Conservation (phyloP, 2,888 invertebrate genomes). For the Philopedon plagiatum region DNA sequence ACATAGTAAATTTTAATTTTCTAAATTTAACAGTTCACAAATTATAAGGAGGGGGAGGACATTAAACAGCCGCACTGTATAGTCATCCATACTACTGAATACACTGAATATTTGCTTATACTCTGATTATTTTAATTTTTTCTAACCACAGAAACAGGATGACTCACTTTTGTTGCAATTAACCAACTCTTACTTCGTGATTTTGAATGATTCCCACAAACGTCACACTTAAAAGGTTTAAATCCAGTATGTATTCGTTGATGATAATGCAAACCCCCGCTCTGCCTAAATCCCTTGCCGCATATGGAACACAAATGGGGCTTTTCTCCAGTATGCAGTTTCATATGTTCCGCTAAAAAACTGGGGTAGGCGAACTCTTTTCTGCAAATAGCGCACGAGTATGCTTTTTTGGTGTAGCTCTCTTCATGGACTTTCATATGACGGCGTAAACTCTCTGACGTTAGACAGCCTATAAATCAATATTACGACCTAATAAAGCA, state of each 20-base stretch:
- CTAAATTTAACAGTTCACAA: too few relatives aligned
- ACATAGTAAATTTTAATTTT: too few relatives aligned
- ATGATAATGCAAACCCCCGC: constrained; percentile 62
- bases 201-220: constrained; percentile 57
- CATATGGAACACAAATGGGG: constrained; percentile 62
- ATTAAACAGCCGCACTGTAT: too few relatives aligned
- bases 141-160: too few relatives aligned
- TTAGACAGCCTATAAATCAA: constrained; percentile 61
- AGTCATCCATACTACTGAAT: too few relatives aligned
- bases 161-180: too few relatives aligned
- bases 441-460: constrained; percentile 63
- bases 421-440: constrained; percentile 64
- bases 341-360: constrained; percentile 64
- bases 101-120: too few relatives aligned
- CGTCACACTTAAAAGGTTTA: constrained; percentile 58
- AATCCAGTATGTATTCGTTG: constrained; percentile 62
- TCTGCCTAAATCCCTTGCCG: constrained; percentile 65
- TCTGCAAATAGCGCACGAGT: constrained; percentile 61
- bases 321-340: constrained; percentile 66
- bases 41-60: too few relatives aligned
- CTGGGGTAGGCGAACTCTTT: constrained; percentile 63
- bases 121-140: too few relatives aligned
- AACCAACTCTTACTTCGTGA: constrained; percentile 57
- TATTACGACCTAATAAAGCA: not conserved
- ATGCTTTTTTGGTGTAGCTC: constrained; percentile 61